These are phyloP conservation scores for Brenthis ino DNA, from an alignment of 2,888 invertebrate species.

Conservation along the genomic window DNA sequence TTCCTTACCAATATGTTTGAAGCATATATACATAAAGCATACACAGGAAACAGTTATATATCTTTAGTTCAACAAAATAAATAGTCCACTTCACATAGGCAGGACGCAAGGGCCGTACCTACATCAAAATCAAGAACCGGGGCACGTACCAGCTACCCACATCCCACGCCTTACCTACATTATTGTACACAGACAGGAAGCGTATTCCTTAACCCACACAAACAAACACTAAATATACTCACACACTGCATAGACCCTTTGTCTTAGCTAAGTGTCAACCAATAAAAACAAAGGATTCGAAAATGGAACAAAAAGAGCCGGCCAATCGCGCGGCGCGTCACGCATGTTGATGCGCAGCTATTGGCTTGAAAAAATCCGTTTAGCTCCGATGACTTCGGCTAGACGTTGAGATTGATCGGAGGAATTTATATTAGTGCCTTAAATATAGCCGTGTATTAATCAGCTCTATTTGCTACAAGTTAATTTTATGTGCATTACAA, in stretches of 20 bases:
- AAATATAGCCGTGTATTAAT: conserved; percentile 24
- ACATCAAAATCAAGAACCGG: conserved; percentile 73
- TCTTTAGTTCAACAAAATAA: conserved; percentile 53
- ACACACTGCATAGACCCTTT: conserved; percentile 77
- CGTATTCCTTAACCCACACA: conserved; percentile 77
- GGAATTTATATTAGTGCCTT: conserved; percentile 59
- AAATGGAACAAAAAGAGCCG: conserved; percentile 80
- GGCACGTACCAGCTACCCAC: conserved; percentile 60
- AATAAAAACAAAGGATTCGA: conserved; percentile 83
- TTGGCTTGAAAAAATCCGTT: conserved; percentile 82
- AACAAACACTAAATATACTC: conserved; percentile 63
- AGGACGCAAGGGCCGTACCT: conserved; percentile 67
- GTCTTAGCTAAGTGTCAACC: conserved; percentile 83
- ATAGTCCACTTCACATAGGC: conserved; percentile 61
- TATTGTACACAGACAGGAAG: conserved; percentile 62
- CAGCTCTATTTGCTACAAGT: conserved; percentile 3
- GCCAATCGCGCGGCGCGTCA: conserved; percentile 78
- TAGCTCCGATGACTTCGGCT: conserved; percentile 77
- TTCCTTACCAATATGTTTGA: neutral
- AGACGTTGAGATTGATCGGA: conserved; percentile 75
- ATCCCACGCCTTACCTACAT: conserved; percentile 58
- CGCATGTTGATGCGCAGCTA: conserved; percentile 79
- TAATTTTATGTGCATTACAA: conserved; percentile 3
- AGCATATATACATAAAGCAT: neutral
- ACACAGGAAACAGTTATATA: neutral